Evolutionary conservation across 1,140 invertebrate species (phyloP), one percentile per base, ranked within the genome.

Genomic region (Eurosta solidaginis): DNA sequence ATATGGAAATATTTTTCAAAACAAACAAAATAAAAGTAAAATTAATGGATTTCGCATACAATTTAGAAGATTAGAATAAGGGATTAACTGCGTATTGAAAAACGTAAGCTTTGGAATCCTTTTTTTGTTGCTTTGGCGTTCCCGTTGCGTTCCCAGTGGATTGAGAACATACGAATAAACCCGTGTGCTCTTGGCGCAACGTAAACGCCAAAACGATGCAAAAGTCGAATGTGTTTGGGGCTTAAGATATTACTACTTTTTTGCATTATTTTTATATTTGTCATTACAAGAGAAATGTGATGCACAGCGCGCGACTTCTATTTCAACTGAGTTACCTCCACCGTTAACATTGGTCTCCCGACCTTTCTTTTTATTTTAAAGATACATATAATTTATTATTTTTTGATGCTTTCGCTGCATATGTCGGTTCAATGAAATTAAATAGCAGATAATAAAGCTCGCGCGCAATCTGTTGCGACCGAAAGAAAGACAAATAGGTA

Each of bases 401-500:
- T 22, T 1, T 22, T 33, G 12, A 3, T 29, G 3, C 12, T 59
- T 52, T 52, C 20, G 20, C 25, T 52, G 49, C 20, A 7, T 22
- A 22, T 25, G n/a, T 29, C n/a, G 59, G 59, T 68, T 68, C 59
- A 68, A 68, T 68, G 40, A 68, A 22, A 68, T 68, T 68, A 68
- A 68, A 68, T 68, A 68, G 59, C 59, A 27, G 33, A 68, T 68
- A 68, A 68, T 68, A 33, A 68, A 68, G 59, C n/a, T n/a, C n/a
- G n/a, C 59, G 29, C 59, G 33, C 59, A 9, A 68, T 47, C 45
- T 47, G 45, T 47, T 47, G 45, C 59, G 6, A 33, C 33, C 5
- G n/a, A 40, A 54, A 27, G 3, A 36, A 68, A 68, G 59, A 68
- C 59, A 40, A 68, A 68, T 68, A 40, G 59, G 59, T 68, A 33